Percentiles rank a stretch among this genome's conserved stretches.
Evolutionary conservation across 2,888 invertebrate species (phyloP).

Genomic region (Marronus borbonicus): DNA sequence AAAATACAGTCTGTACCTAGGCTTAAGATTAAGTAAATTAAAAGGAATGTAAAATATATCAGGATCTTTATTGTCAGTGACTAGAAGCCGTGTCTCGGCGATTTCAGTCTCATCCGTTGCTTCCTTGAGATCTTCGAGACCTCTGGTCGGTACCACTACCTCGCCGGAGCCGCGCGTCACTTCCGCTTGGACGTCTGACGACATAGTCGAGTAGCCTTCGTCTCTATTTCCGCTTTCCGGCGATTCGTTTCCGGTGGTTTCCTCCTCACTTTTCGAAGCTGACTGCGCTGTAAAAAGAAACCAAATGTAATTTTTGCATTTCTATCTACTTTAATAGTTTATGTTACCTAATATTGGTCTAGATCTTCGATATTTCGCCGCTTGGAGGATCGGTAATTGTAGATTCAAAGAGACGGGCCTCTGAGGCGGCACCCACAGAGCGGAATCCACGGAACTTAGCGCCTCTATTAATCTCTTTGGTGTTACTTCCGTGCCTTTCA

Average conservation of each 20-base stretch:
- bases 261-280: conserved; percentile 74
- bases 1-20: conserved; percentile 61
- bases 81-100: conserved; percentile 73
- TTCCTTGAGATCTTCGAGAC: conserved; percentile 82
- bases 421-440: conserved; percentile 79
- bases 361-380: conserved; percentile 69
- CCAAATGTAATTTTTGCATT: too few relatives aligned
- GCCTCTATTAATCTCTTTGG: conserved; percentile 77
- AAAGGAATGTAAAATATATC: conserved; percentile 81
- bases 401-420: conserved; percentile 81
- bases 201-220: conserved; percentile 89
- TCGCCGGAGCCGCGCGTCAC: conserved; percentile 72
- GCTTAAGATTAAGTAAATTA: conserved; percentile 72
- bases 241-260: conserved; percentile 80
- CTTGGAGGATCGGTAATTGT: conserved; percentile 75
- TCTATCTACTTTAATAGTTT: background rate
- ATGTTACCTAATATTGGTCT: conserved; percentile 69
- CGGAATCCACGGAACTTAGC: conserved; percentile 77
- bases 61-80: conserved; percentile 75
- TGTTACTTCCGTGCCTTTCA: conserved; percentile 77
- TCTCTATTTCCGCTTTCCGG: conserved; percentile 85
- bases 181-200: conserved; percentile 85
- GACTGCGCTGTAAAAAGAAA: conserved; percentile 67
- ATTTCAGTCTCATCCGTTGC: conserved; percentile 82
- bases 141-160: conserved; percentile 70